These are phyloP conservation scores for Lasiommata megera DNA, from an alignment of 2,888 invertebrate species.

Conservation along the genomic window DNA sequence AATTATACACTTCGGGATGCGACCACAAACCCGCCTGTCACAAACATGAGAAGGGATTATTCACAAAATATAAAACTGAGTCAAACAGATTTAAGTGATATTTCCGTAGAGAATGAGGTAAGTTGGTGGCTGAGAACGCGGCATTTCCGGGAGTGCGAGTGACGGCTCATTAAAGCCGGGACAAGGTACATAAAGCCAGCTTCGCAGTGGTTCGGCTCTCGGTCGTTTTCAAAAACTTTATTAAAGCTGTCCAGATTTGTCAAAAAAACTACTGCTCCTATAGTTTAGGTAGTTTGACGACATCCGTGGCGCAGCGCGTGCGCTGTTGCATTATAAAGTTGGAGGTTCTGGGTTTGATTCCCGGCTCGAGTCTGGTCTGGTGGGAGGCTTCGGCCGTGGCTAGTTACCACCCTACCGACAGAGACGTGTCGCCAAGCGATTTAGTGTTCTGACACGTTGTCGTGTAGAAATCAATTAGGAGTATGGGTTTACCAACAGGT, in stretches of 20 bases:
- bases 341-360: no score
- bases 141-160: slow-evolving; percentile 9
- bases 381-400: no score
- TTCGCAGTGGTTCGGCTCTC: background rate
- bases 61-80: background rate
- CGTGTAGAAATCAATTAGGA: no score
- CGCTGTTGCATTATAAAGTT: no score
- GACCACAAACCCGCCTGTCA: background rate
- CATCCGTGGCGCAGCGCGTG: no score
- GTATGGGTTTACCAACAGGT: no score
- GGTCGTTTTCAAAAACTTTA: background rate
- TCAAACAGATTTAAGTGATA: slow-evolving; percentile 6
- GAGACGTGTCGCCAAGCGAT: no score
- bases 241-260: background rate
- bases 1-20: background rate
- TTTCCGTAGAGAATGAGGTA: slow-evolving; percentile 2
- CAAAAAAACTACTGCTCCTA: background rate
- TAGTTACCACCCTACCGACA: no score
- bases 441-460: no score
- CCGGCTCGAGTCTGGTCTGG: no score
- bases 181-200: background rate
- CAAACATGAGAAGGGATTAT: background rate
- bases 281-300: no score
- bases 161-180: slow-evolving; percentile 14
- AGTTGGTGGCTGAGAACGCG: slow-evolving; percentile 5